Evolutionary conservation across 2,797 vertebrate species (phyloP).

Genomic region (Protosalanx chinensis): DNA sequence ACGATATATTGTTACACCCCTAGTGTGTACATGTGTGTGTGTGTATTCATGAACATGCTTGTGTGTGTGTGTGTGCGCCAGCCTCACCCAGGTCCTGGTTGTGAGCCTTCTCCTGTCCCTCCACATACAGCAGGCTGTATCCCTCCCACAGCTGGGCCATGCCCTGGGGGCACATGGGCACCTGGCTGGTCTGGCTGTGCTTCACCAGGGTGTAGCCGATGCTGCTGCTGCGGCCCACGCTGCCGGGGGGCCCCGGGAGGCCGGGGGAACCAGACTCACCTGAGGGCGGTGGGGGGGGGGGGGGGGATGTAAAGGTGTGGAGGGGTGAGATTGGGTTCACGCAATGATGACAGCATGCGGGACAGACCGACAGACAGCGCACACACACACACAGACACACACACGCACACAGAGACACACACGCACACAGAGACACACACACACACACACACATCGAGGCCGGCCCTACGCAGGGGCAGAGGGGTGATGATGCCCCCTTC

Average conservation of each 20-base stretch:
- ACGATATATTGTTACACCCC: too few species aligned
- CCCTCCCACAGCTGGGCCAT: constrained; percentile 91
- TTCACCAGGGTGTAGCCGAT: constrained; percentile 93
- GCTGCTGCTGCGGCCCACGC: constrained; percentile 69
- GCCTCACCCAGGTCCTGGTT: constrained; percentile 90
- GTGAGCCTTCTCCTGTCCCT: constrained; percentile 95
- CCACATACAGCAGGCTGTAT: constrained; percentile 89
- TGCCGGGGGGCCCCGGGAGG: constrained; percentile 70
- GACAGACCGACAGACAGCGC: neutral
- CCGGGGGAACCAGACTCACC: constrained; percentile 79
- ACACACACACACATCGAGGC: too few species aligned
- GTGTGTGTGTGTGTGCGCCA: neutral
- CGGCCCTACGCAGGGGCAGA: too few species aligned
- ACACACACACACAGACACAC: neutral
- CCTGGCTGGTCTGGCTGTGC: constrained; percentile 85
- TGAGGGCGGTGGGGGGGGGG: constrained; percentile 44
- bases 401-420: neutral
- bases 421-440: too few species aligned
- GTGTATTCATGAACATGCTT: neutral
- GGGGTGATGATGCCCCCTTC: too few species aligned
- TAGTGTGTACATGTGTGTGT: neutral
- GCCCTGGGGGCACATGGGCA: constrained; percentile 88
- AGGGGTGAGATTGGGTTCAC: too few species aligned
- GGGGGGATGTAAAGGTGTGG: too few species aligned
- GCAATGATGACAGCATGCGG: neutral